phyloP scores from a whole-genome alignment of 2,888 invertebrate genomes.

The Minunthozetes semirufus region DNA sequence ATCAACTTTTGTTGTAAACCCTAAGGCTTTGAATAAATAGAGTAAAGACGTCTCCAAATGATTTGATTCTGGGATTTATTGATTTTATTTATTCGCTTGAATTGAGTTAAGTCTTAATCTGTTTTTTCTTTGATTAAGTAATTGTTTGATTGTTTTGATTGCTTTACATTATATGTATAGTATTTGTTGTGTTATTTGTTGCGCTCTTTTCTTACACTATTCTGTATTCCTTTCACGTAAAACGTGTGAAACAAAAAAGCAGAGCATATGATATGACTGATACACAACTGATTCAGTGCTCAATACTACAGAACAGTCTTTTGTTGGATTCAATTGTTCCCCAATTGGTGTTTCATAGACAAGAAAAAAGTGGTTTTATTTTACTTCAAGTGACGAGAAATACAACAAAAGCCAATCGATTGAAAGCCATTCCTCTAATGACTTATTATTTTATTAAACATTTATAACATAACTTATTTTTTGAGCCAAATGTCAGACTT shows the following conservation, averaged over 20 bases:
- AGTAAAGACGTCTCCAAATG: no score
- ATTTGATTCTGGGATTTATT: no score
- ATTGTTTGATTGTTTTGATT: neutral
- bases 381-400: neutral
- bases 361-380: neutral
- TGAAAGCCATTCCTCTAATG: neutral
- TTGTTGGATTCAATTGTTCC: constrained; percentile 9
- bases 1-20: no score
- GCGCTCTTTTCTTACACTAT: neutral
- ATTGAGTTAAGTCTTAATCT: neutral
- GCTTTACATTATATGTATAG: no score
- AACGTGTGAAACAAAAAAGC: constrained; percentile 1
- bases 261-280: neutral
- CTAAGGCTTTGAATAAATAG: no score
- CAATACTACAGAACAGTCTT: neutral
- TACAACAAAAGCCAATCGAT: neutral
- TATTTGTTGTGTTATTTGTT: no score
- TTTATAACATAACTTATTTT: no score
- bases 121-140: neutral
- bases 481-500: no score
- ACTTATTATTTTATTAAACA: no score
- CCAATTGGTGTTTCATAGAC: neutral
- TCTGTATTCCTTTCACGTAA: neutral
- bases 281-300: neutral
- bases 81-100: no score